Base-by-base conservation (phyloP, 2,113 vertebrate genomes). In the Gobiocypris rarus region DNA sequence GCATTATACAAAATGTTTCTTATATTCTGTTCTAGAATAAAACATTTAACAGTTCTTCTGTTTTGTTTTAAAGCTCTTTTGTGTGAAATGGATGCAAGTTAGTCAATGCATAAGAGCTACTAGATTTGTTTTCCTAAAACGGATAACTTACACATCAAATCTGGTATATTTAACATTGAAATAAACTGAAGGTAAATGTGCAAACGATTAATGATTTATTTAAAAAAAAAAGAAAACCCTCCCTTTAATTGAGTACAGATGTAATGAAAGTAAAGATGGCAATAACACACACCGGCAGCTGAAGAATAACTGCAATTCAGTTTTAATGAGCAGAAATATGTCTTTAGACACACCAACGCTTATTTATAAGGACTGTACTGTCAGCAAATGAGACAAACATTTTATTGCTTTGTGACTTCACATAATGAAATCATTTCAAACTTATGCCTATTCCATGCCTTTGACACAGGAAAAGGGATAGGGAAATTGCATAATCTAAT, bases 281-380 rank as follows among this genome's bases (percentile, higher is more conserved):
- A 77, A 63, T 48, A 7, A 78, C 31, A 58, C 52, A 58, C 52
- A 58, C 31, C 76, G 45, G 24, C 26, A 65, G 10, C 59, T n/a
- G 34, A 77, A 65, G 17, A 28, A 45, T 17, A 24, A 43, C 76
- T 79, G 77, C 15, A 50, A 80, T 67, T 31, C 31, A 50, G 26
- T 34, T 79, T 79, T 78, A 78, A 61, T 61, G n/a, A 41, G 19
- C 4, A 34, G 6, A 59, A 45, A 45, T 38, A 45, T 24, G 7
- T 17, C 56, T 24, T 24, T 13, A 77, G 3, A 58, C 54, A 41
- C 52, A 54, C 5, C 34, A 22, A n/a, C 34, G 50, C 10, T 8
- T 15, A 77, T 41, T 58, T 80, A 14, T 48, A 28, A 59, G 58
- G 14, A 28, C 38, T 48, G 41, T 10, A 80, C 31, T 65, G 56